Conservation (phyloP, 1,140 invertebrate species). For the Brachionus rubens region DNA sequence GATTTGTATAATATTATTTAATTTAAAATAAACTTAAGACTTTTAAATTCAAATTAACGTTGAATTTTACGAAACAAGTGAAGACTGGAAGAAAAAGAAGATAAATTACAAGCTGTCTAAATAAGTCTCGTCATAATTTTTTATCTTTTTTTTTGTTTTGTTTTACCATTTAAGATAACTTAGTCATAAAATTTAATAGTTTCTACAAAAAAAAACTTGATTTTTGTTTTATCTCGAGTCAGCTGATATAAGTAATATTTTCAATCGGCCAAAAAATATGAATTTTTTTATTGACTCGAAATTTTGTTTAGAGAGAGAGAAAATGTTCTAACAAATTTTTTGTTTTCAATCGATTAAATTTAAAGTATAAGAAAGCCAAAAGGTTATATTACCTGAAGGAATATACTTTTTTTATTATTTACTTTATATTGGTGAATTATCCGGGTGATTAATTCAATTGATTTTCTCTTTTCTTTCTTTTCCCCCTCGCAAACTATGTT, state of each 20-base stretch:
- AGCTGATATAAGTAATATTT: slow-evolving; percentile 11
- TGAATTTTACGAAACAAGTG: too few species aligned
- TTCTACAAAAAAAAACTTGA: not conserved
- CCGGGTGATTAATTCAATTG: slow-evolving; percentile 38
- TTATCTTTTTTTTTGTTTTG: slow-evolving; percentile 7
- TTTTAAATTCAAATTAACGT: too few species aligned
- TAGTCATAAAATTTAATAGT: slow-evolving; percentile 36
- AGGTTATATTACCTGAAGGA: slow-evolving; percentile 20
- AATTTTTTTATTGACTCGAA: too few species aligned
- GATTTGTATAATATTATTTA: too few species aligned
- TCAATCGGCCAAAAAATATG: too few species aligned
- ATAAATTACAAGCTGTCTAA: too few species aligned
- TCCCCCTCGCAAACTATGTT: not conserved
- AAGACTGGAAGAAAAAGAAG: too few species aligned
- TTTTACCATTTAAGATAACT: not conserved
- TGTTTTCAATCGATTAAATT: too few species aligned
- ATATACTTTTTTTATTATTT: not conserved
- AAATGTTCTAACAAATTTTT: too few species aligned
- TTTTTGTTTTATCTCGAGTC: not conserved
- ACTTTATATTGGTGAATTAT: slow-evolving; percentile 10
- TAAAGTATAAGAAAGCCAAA: not conserved
- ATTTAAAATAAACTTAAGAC: too few species aligned
- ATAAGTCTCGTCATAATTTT: slow-evolving; percentile 10
- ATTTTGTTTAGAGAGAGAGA: too few species aligned
- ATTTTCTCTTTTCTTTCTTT: not conserved